phyloP scores from a whole-genome alignment of 2,797 vertebrate genomes.

The Gallinago solitaria region DNA sequence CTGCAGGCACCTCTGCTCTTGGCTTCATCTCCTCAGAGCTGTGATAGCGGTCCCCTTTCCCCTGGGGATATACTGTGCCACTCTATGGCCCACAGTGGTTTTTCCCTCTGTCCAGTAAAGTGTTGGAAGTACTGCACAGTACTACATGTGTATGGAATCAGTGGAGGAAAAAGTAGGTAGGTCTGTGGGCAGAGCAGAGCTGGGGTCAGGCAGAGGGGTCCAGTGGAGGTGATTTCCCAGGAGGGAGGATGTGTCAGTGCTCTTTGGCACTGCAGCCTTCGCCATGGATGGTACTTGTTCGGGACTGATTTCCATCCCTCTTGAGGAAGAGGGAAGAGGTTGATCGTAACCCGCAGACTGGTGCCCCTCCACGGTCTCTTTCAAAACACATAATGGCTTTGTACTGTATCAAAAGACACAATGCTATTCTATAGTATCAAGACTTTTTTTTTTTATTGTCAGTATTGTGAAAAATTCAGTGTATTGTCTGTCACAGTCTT shows the following conservation, averaged over 20 bases:
- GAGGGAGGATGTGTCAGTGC: background rate
- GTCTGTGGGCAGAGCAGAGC: background rate
- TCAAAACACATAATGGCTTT: background rate
- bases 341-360: accelerated
- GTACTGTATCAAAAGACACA: background rate
- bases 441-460: background rate
- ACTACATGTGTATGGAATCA: background rate
- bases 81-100: background rate
- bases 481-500: background rate
- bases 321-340: background rate
- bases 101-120: background rate
- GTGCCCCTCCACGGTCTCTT: background rate
- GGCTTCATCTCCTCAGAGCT: background rate
- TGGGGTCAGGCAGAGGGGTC: background rate
- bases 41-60: background rate
- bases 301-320: background rate
- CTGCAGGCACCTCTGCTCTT: background rate
- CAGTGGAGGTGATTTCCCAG: background rate
- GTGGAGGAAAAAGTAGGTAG: background rate
- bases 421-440: background rate
- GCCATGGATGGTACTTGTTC: background rate
- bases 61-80: background rate
- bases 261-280: background rate
- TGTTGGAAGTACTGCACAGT: background rate
- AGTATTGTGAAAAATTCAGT: background rate